Conservation (phyloP, 1,140 invertebrate genomes). For the Phocides pigmalion region DNA sequence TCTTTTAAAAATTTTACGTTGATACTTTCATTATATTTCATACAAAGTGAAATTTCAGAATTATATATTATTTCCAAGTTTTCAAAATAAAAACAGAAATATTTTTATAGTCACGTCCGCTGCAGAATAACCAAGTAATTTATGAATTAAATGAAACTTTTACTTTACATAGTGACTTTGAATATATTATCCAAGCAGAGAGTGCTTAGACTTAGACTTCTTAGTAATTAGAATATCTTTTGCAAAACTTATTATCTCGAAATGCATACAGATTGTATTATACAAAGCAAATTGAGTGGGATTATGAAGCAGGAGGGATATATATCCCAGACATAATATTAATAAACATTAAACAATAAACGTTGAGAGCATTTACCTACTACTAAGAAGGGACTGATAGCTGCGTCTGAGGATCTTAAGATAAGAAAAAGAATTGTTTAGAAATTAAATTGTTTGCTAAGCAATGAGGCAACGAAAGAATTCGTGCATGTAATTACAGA, state of each 20-base stretch:
- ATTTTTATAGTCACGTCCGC: too few relatives aligned
- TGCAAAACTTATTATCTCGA: conserved; percentile 21
- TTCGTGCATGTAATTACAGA: conserved; percentile 64
- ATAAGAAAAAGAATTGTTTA: conserved; percentile 53
- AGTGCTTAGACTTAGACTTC: conserved; percentile 15
- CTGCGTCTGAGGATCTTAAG: conserved; percentile 41
- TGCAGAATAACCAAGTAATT: not conserved
- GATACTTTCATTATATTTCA: too few relatives aligned
- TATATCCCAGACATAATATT: conserved; percentile 48
- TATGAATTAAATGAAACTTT: conserved; percentile 16
- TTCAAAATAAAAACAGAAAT: too few relatives aligned
- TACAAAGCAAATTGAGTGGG: conserved; percentile 12
- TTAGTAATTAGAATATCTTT: conserved; percentile 30
- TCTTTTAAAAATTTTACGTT: too few relatives aligned
- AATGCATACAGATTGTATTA: conserved; percentile 29
- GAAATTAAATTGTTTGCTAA: conserved; percentile 66
- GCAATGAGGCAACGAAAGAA: conserved; percentile 59
- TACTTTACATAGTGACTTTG: conserved; percentile 6
- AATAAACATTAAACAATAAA: conserved; percentile 49
- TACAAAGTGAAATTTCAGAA: too few relatives aligned
- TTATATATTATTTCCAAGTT: too few relatives aligned
- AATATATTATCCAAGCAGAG: conserved; percentile 21
- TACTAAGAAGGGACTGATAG: conserved; percentile 24
- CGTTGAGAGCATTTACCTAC: conserved; percentile 30
- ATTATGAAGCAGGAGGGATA: conserved; percentile 18